These are phyloP conservation scores for Neodiprion pinetum DNA, from an alignment of 1,140 invertebrate genomes.

Conservation along the genomic window DNA sequence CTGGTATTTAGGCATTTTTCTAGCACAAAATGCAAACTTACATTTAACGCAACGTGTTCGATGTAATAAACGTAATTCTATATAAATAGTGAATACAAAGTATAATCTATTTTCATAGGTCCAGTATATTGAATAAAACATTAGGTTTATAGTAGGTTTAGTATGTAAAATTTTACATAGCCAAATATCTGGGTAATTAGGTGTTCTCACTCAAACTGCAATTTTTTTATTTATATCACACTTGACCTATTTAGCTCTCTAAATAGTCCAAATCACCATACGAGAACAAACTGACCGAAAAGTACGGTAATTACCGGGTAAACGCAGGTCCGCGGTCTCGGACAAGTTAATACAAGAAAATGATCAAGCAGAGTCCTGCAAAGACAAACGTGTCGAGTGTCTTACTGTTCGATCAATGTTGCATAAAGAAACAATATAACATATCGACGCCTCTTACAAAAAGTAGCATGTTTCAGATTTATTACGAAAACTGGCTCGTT, in stretches of 20 bases:
- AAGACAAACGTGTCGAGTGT: not conserved
- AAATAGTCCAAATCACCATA: not conserved
- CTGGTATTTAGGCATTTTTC: slow-evolving; percentile 4
- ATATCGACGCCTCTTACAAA: not conserved
- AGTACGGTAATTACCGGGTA: too few relatives aligned
- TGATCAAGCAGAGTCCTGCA: not conserved
- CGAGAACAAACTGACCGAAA: not conserved
- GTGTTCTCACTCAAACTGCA: not conserved
- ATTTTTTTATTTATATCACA: not conserved
- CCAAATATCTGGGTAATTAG: not conserved
- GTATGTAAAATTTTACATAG: not conserved
- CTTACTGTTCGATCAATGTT: not conserved
- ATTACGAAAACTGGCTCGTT: too few relatives aligned
- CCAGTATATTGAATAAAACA: too few relatives aligned
- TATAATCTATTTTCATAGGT: not conserved
- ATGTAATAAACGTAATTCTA: slow-evolving; percentile 1
- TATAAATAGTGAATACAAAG: slow-evolving; percentile 2
- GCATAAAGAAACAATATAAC: not conserved
- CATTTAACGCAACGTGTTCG: not conserved
- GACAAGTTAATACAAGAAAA: not conserved
- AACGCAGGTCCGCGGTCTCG: not conserved
- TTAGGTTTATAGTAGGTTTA: too few relatives aligned
- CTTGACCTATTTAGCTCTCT: not conserved
- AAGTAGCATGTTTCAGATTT: too few relatives aligned
- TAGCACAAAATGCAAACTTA: not conserved